Conservation (phyloP, 2,113 vertebrate genomes). For the Percina caprodes region DNA sequence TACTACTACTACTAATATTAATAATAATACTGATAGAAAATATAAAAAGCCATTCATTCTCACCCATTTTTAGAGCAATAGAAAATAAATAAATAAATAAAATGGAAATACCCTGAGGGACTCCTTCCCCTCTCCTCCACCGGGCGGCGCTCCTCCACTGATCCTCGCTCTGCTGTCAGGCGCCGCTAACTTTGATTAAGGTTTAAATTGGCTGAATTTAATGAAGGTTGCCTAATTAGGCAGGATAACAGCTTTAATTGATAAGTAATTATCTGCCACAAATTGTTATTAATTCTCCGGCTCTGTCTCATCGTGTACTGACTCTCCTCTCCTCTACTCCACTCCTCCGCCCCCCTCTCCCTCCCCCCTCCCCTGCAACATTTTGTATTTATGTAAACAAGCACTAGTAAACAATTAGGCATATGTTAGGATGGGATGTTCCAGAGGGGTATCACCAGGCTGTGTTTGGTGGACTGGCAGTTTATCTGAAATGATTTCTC, state of each 20-base stretch:
- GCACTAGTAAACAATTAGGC: conserved; percentile 80
- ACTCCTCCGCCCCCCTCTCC: not conserved
- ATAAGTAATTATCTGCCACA: conserved; percentile 85
- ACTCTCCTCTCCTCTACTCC: conserved; percentile 47
- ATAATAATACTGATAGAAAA: not conserved
- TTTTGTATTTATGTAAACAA: conserved; percentile 83
- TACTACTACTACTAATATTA: no score
- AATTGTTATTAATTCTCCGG: conserved; percentile 81
- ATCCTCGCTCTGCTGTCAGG: conserved; percentile 64
- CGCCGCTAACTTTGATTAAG: conserved; percentile 92
- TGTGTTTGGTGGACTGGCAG: conserved; percentile 58
- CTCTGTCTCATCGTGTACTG: conserved; percentile 64
- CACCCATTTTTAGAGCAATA: not conserved
- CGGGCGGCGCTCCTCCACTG: conserved; percentile 85
- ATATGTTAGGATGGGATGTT: conserved; percentile 73
- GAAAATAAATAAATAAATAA: not conserved
- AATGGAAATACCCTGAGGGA: not conserved
- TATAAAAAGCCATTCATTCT: not conserved
- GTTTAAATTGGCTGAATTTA: conserved; percentile 97
- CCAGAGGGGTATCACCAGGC: conserved; percentile 66
- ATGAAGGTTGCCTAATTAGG: conserved; percentile 94
- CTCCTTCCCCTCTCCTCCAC: conserved; percentile 66
- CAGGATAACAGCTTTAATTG: conserved; percentile 94
- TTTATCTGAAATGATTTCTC: conserved; percentile 66
- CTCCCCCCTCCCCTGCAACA: conserved; percentile 50